Evolutionary conservation across 2,888 invertebrate genomes (phyloP), one percentile per base, ranked within the genome.

Genomic region (Amiota minor): DNA sequence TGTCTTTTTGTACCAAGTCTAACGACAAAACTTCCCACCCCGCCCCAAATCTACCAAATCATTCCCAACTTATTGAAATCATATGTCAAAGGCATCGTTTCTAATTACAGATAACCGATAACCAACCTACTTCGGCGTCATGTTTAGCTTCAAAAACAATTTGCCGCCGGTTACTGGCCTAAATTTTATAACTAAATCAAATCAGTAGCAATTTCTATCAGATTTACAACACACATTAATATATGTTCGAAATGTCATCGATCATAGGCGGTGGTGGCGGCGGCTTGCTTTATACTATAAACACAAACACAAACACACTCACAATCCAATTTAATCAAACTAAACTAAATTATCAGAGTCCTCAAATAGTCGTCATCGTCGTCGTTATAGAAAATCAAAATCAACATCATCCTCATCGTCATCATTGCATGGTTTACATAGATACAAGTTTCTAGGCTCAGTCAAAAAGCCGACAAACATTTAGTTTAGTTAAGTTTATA

Each of bases 401-500:
- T 82, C 80, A 79, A 71, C 84, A 35, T 59, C 56, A 59, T 18
- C 56, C 20, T 59, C 56, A 59, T 59, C 55, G n/a, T n/a, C 61
- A 85, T 82, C 85, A 82, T 82, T 86, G 82, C 82, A 85, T 85
- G 83, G 56, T 18, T 18, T 59, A 20, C 56, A n/a, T 18, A 35
- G 35, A 35, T 8, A 35, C 6, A 35, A 35, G 35, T 35, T 35
- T 35, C 35, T 35, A 35, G 35, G 35, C 35, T 8, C 35, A 35
- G 35, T 35, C 86, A 84, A 85, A 83, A 84, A 79, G 86, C 88
- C 88, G 87, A 88, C 88, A 88, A 88, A 86, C 81, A 82, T 80
- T 71, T 35, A 35, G 35, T 35, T 23, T 3, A 2, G 23, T 23
- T 35, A 6, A 35, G 35, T 35, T 35, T 35, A 35, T 35, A 35